A percentile compares a stretch with the other conserved stretches of the same genome.
Conservation (phyloP, 1,140 invertebrate species). For the Drosophila sulfurigaster region DNA sequence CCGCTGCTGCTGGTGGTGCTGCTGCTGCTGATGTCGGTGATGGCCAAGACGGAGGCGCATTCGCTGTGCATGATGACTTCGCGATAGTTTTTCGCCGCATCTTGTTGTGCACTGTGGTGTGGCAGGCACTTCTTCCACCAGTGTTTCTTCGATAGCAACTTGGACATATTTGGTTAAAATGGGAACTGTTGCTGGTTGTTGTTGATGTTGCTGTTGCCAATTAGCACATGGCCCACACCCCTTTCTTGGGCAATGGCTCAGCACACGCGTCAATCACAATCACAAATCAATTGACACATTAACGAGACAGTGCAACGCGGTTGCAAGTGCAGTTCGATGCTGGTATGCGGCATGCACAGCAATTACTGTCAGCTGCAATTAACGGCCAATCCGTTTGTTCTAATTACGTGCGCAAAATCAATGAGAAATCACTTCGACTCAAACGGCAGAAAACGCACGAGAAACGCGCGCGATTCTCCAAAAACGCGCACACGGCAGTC, state of each 20-base stretch:
- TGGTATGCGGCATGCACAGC: conserved; percentile 42
- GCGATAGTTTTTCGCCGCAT: conserved; percentile 61
- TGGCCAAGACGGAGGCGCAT: conserved; percentile 61
- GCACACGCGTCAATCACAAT: conserved; percentile 54
- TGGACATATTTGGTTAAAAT: conserved; percentile 46
- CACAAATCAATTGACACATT: conserved; percentile 74
- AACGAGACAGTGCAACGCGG: conserved; percentile 41
- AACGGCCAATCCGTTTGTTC: conserved; percentile 81
- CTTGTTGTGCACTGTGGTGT: conserved; percentile 49
- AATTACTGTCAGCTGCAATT: conserved; percentile 75
- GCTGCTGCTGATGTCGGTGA: conserved; percentile 50
- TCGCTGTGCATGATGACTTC: conserved; percentile 66
- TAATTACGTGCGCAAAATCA: conserved; percentile 78
- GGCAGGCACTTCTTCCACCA: conserved; percentile 78
- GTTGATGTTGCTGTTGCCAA: conserved; percentile 34
- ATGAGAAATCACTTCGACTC: conserved; percentile 36
- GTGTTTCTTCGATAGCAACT: conserved; percentile 64
- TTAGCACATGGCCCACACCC: conserved; percentile 37
- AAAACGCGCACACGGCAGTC: neutral
- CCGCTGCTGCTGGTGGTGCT: conserved; percentile 49
- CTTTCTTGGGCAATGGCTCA: conserved; percentile 22
- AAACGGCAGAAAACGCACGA: conserved; percentile 18
- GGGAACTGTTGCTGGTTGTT: conserved; percentile 17
- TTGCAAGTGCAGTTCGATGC: conserved; percentile 19
- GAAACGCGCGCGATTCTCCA: conserved; percentile 4